Conservation (phyloP, 64 coral and sea anemone species). For the Dendrophyllia cribrosa region DNA sequence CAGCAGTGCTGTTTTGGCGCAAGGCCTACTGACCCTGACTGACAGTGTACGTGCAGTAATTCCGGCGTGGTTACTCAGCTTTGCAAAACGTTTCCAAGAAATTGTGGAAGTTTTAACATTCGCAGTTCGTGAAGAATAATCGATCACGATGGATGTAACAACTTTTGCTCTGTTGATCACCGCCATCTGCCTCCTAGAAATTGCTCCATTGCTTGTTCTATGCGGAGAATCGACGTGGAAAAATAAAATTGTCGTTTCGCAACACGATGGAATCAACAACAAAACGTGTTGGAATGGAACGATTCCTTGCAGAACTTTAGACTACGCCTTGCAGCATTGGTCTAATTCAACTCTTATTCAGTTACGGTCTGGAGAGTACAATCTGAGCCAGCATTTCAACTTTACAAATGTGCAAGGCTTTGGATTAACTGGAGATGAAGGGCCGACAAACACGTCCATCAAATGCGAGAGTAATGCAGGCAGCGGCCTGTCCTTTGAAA, state of each 20-base stretch:
- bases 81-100: neutral
- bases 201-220: neutral
- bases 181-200: neutral
- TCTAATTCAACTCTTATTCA: conserved; percentile 15
- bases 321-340: conserved; percentile 30
- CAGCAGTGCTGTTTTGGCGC: too few relatives aligned
- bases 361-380: neutral
- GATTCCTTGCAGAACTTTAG: conserved; percentile 16
- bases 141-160: neutral
- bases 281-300: conserved; percentile 16
- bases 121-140: too few relatives aligned
- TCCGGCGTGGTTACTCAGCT: conserved; percentile 3
- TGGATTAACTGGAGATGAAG: conserved; percentile 3
- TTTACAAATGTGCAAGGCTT: conserved; percentile 1
- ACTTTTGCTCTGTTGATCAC: neutral
- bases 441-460: neutral
- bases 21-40: too few relatives aligned
- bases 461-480: neutral
- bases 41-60: neutral
- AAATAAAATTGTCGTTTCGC: conserved; percentile 17
- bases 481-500: conserved; percentile 39
- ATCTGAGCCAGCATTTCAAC: conserved; percentile 29
- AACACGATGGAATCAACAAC: neutral
- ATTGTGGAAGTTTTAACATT: neutral
- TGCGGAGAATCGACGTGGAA: conserved; percentile 1